phyloP scores from a whole-genome alignment of 2,888 invertebrate species.

The Ophraella communa region DNA sequence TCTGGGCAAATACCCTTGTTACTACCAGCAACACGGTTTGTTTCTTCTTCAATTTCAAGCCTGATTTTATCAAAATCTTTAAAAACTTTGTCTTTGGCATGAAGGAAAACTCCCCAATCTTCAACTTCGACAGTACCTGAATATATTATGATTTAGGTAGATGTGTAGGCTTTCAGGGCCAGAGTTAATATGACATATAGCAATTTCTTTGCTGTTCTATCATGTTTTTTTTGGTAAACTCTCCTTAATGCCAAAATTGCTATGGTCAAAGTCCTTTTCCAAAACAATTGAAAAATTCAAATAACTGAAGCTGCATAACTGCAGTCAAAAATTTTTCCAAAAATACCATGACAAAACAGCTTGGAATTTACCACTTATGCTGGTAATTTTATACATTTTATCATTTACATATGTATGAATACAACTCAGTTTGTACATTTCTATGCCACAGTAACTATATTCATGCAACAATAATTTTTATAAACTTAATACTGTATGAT shows the following conservation, averaged over 20 bases:
- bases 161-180: too few relatives aligned
- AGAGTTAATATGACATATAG: too few relatives aligned
- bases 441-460: not conserved
- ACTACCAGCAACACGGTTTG: constrained; percentile 89
- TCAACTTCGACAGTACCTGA: constrained; percentile 82
- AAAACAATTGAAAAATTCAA: too few relatives aligned
- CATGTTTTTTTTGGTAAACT: too few relatives aligned
- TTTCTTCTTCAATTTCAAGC: constrained; percentile 92
- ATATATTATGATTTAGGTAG: constrained; percentile 40
- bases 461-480: not conserved
- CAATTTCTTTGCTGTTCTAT: too few relatives aligned
- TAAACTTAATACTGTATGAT: too few relatives aligned
- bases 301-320: too few relatives aligned
- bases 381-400: not conserved
- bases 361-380: too few relatives aligned
- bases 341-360: too few relatives aligned
- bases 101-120: constrained; percentile 97
- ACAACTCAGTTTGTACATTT: not conserved
- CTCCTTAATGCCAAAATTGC: too few relatives aligned
- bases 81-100: constrained; percentile 86
- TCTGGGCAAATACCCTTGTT: constrained; percentile 97
- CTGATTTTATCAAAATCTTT: constrained; percentile 92
- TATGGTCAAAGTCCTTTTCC: too few relatives aligned
- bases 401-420: not conserved
- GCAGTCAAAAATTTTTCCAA: too few relatives aligned